Evolutionary conservation across 2,113 vertebrate genomes (phyloP).

Genomic region (Piaya cayana): DNA sequence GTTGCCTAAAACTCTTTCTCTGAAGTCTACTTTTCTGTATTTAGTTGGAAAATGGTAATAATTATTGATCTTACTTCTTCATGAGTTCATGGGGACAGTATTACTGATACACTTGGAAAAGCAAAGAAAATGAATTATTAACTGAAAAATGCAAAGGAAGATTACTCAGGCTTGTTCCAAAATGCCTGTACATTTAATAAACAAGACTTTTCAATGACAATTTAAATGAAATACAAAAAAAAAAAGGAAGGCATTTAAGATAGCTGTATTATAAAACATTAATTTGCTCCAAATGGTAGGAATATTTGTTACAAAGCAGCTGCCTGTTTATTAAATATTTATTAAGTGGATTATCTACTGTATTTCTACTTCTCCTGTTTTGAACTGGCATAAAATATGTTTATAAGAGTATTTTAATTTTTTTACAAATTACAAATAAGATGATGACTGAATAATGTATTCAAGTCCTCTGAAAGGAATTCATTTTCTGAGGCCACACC

Average conservation of each 20-base stretch:
- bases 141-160: background rate
- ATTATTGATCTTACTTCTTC: background rate
- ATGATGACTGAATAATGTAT: background rate
- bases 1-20: background rate
- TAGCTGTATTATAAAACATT: background rate
- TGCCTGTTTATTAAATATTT: constrained; percentile 28
- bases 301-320: background rate
- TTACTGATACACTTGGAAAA: background rate
- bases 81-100: background rate
- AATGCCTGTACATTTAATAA: background rate
- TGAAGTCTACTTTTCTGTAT: background rate
- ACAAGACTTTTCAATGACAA: background rate
- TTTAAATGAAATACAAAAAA: background rate
- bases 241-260: background rate
- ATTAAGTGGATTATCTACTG: background rate
- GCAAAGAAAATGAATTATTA: background rate
- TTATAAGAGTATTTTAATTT: background rate
- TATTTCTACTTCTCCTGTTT: background rate
- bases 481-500: background rate
- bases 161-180: background rate
- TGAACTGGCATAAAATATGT: background rate
- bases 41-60: background rate
- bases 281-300: background rate
- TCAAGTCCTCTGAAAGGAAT: background rate
- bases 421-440: background rate